These are phyloP conservation scores for Periplaneta americana DNA, from an alignment of 1,140 invertebrate species.

Conservation along the genomic window DNA sequence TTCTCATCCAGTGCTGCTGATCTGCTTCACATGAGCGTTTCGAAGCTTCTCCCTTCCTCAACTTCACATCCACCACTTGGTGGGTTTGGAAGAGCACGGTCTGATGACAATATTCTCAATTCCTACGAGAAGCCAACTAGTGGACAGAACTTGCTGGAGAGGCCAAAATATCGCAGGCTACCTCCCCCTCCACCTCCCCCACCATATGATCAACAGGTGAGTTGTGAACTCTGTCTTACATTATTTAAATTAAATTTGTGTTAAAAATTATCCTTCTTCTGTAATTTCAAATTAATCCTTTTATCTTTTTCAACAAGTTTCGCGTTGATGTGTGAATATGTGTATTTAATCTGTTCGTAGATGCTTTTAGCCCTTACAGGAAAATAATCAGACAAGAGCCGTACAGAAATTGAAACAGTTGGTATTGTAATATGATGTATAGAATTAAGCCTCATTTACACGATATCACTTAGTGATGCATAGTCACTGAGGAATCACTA, in stretches of 20 bases:
- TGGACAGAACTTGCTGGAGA: slow-evolving; percentile 33
- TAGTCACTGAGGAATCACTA: too few relatives aligned
- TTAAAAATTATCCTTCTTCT: neutral
- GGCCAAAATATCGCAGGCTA: slow-evolving; percentile 53
- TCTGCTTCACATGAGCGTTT: neutral
- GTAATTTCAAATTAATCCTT: too few relatives aligned
- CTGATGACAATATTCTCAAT: slow-evolving; percentile 73
- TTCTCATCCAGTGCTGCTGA: neutral
- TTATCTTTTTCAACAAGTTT: too few relatives aligned
- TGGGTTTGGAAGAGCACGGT: slow-evolving; percentile 57
- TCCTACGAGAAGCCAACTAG: slow-evolving; percentile 38
- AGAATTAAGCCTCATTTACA: too few relatives aligned
- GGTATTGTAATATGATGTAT: too few relatives aligned
- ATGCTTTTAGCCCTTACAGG: too few relatives aligned
- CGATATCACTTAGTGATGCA: too few relatives aligned
- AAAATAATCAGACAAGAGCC: too few relatives aligned
- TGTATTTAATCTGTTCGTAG: too few relatives aligned
- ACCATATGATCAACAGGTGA: slow-evolving; percentile 48
- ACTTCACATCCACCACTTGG: neutral
- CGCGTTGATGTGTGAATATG: too few relatives aligned
- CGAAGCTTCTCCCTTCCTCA: neutral
- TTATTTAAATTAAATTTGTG: too few relatives aligned
- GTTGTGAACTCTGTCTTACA: slow-evolving; percentile 13
- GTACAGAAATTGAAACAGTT: too few relatives aligned
- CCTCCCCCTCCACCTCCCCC: slow-evolving; percentile 68